Evolutionary conservation across 2,888 invertebrate genomes (phyloP).

Genomic region (Cantharis nigra): DNA sequence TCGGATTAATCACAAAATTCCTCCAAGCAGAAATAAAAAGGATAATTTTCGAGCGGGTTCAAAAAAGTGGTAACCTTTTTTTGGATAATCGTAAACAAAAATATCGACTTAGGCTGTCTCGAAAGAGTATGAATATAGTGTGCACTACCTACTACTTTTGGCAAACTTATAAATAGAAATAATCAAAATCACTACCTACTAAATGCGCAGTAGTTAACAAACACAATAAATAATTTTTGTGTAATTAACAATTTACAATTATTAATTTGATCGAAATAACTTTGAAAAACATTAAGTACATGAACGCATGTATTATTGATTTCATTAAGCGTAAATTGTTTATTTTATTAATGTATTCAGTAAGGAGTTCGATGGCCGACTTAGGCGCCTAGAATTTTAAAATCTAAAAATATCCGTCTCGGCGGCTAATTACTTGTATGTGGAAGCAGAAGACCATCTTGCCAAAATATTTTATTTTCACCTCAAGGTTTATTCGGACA

Average conservation of each 20-base stretch:
- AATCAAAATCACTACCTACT: neutral
- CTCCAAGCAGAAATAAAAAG: neutral
- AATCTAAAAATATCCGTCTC: conserved; percentile 55
- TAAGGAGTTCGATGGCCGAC: conserved; percentile 55
- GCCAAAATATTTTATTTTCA: conserved; percentile 48
- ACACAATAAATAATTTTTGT: neutral
- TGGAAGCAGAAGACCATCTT: conserved; percentile 52
- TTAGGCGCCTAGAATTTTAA: conserved; percentile 55
- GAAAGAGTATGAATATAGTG: neutral
- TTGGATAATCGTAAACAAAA: neutral
- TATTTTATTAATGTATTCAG: conserved; percentile 48
- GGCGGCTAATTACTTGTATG: conserved; percentile 54
- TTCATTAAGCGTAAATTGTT: conserved; percentile 45
- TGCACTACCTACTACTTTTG: conserved; percentile 1
- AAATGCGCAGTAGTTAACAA: conserved; percentile 4
- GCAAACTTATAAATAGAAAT: conserved; percentile 9
- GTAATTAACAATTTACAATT: neutral
- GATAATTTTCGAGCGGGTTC: too few relatives aligned
- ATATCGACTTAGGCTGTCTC: neutral
- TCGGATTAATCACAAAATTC: neutral
- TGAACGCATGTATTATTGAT: conserved; percentile 6
- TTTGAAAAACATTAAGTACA: neutral
- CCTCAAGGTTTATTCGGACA: conserved; percentile 36
- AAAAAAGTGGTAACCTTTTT: neutral
- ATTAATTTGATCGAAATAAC: neutral